Evolutionary conservation across 2,113 vertebrate genomes (phyloP), one percentile per base, ranked within the genome.

Genomic region (Clarias magur): DNA sequence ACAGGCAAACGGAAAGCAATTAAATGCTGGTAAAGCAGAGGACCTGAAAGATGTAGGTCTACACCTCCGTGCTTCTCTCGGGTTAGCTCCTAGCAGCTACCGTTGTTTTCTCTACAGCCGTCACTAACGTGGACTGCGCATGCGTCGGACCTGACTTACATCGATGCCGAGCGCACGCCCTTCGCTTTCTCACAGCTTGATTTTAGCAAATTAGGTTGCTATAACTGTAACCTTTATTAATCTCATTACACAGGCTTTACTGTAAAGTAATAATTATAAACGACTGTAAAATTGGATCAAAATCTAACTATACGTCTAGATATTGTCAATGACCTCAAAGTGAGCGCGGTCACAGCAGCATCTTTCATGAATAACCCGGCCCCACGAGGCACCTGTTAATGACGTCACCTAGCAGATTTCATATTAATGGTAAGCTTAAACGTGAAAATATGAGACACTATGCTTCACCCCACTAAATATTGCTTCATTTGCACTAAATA

Each of bases 21-120:
- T 78, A 92, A 89, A 89, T 90, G 92, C 93, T 88, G 92, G 87
- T 90, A 91, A 89, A 76, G 60, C 88, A 88, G 56, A n/a, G 90
- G 90, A 90, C 88, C 91, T 93, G 84, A 88, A 92, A 88, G 92
- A 90, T 91, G 88, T 80, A 91, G 89, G 87, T 91, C 88, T 59
- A 88, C 48, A 48, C 42, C 88, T 89, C 92, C 91, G 92, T 65
- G 89, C 92, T 88, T 92, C 88, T 48, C 75, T 84, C 73, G 10
- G 67, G 53, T 76, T 86, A 84, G 81, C 81, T 56, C 70, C 89
- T 54, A 90, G 80, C 85, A 85, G 27, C 86, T 68, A 79, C 81
- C 81, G 86, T 90, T 89, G 92, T 95, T 94, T 94, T 93, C 92
- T 90, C 91, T 91, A 90, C 94, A 89, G 94, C 94, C 93, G 91